These are phyloP conservation scores for Magallana gigas DNA, from an alignment of 1,140 invertebrate species.

Conservation along the genomic window DNA sequence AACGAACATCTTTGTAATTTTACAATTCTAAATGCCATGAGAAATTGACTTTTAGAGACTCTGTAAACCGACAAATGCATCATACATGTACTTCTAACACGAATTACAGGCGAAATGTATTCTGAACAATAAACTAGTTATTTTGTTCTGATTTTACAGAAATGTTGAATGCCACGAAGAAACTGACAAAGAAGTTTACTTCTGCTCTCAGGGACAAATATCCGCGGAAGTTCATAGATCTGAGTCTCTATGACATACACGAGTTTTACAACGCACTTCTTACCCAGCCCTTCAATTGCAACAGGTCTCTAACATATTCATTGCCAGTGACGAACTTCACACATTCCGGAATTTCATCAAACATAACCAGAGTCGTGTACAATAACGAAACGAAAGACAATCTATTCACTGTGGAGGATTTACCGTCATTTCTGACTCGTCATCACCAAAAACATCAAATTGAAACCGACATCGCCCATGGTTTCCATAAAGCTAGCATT, in stretches of 20 bases:
- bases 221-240: constrained; percentile 38
- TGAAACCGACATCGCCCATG: constrained; percentile 51
- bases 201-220: constrained; percentile 32
- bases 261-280: constrained; percentile 56
- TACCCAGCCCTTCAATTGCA: background rate
- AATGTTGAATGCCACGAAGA: constrained; percentile 58
- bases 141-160: constrained; percentile 42
- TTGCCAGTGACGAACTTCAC: constrained; percentile 30
- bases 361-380: background rate
- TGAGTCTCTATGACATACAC: constrained; percentile 49
- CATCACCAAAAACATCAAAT: constrained; percentile 44
- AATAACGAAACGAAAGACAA: background rate
- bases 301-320: constrained; percentile 13
- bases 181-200: constrained; percentile 56
- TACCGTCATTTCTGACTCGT: constrained; percentile 51
- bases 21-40: no score
- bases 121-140: no score
- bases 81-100: no score
- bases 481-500: constrained; percentile 60
- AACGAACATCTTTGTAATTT: no score
- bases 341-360: background rate
- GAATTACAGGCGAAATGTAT: no score
- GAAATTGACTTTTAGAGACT: no score
- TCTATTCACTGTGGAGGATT: constrained; percentile 43
- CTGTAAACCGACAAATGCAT: no score